Conservation (phyloP, 2,113 vertebrate species). For the Oreochromis aureus region DNA sequence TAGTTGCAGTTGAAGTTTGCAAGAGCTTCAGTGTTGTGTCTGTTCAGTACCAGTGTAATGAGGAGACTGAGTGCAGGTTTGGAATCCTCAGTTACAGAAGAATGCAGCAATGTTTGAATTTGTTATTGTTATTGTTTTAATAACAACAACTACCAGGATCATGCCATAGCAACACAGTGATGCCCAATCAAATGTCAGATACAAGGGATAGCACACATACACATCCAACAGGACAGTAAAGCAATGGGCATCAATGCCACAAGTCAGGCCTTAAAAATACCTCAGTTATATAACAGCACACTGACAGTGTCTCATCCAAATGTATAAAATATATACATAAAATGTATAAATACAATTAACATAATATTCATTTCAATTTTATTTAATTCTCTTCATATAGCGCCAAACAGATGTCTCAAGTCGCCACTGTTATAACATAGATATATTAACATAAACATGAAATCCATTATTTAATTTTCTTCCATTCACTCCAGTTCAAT, state of each 20-base stretch:
- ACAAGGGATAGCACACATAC: rapidly evolving
- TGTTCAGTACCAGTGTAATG: rapidly evolving
- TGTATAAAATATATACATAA: too few species aligned
- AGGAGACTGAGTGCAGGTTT: background rate
- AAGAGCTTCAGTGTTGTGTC: background rate
- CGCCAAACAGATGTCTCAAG: background rate
- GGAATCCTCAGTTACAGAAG: background rate
- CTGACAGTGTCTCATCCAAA: background rate
- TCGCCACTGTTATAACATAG: rapidly evolving
- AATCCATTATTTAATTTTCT: rapidly evolving
- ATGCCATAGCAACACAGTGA: background rate
- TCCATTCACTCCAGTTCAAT: background rate
- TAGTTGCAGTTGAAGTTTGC: background rate
- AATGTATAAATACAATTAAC: background rate
- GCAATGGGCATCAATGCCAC: background rate
- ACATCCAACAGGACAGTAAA: background rate
- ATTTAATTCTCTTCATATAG: background rate
- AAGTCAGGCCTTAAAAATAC: background rate
- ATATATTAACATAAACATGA: background rate
- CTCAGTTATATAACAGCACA: background rate
- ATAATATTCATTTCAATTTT: rapidly evolving
- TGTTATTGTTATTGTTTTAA: background rate
- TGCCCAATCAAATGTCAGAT: background rate
- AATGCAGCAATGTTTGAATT: background rate
- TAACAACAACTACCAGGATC: background rate